phyloP scores from a whole-genome alignment of 2,888 invertebrate species.

The Rhingia campestris region DNA sequence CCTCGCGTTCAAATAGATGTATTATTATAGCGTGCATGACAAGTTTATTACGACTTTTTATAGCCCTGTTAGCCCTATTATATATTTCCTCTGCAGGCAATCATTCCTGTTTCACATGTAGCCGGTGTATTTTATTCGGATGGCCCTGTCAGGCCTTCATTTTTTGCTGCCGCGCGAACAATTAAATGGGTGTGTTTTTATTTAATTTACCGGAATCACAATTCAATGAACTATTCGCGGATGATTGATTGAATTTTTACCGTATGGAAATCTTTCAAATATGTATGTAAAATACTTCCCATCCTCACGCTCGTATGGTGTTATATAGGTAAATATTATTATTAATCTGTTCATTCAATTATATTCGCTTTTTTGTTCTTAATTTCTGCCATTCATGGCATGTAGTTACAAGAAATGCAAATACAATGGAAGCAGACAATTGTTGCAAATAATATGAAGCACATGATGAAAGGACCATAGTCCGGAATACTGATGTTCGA shows the following conservation, averaged over 20 bases:
- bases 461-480: constrained; percentile 21
- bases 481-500: not conserved
- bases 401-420: not conserved
- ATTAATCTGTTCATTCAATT: constrained; percentile 2
- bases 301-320: not conserved
- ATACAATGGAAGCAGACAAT: constrained; percentile 11
- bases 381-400: not conserved
- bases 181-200: constrained; percentile 32
- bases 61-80: not conserved
- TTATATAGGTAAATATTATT: constrained; percentile 5
- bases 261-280: constrained; percentile 3
- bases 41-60: not conserved
- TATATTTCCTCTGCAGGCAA: not conserved
- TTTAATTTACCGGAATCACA: constrained; percentile 45
- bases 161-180: not conserved
- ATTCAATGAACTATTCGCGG: constrained; percentile 23
- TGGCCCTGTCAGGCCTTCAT: not conserved
- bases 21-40: constrained; percentile 14
- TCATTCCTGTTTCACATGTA: not conserved
- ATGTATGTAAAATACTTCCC: not conserved
- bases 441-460: constrained; percentile 2
- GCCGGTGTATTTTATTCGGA: not conserved
- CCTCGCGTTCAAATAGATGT: not conserved
- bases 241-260: constrained; percentile 33
- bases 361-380: not conserved